A percentile compares a stretch with the other conserved stretches of the same genome.
phyloP scores from a whole-genome alignment of 2,888 invertebrate genomes.

The Carcina quercana region DNA sequence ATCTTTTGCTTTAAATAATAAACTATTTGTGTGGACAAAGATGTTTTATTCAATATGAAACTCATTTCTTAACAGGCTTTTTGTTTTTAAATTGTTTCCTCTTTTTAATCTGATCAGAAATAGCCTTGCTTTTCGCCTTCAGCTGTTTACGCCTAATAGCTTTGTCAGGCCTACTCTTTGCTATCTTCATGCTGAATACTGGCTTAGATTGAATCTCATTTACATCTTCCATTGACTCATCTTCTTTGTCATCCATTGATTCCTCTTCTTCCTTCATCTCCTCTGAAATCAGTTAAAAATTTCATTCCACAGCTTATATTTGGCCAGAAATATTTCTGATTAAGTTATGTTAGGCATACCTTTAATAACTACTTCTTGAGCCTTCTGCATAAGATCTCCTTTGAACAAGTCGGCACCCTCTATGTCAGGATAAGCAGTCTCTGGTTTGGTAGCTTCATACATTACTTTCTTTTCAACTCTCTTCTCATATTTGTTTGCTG shows the following conservation, averaged over 20 bases:
- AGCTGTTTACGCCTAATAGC: constrained; percentile 65
- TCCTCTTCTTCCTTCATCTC: constrained; percentile 36
- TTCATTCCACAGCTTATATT: too few species aligned
- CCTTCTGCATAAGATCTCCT: constrained; percentile 76
- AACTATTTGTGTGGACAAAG: constrained; percentile 25
- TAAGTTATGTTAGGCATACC: constrained; percentile 29
- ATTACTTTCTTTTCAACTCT: constrained; percentile 87
- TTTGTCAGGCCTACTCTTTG: constrained; percentile 53
- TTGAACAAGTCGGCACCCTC: constrained; percentile 84
- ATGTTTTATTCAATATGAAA: constrained; percentile 21
- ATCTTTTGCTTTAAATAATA: not conserved
- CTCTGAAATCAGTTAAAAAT: constrained; percentile 31
- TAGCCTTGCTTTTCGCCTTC: constrained; percentile 60
- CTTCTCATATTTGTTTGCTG: constrained; percentile 84
- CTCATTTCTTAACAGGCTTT: constrained; percentile 38
- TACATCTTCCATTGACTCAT: too few species aligned
- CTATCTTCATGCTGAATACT: constrained; percentile 35
- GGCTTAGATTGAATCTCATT: constrained; percentile 26
- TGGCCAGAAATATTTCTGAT: too few species aligned
- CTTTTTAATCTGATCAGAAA: constrained; percentile 64
- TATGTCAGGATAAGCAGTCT: constrained; percentile 81
- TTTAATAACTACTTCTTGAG: constrained; percentile 65
- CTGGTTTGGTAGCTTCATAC: constrained; percentile 82
- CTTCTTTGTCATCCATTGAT: constrained; percentile 25
- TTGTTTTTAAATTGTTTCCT: constrained; percentile 57